Base-by-base conservation (phyloP, 2,113 vertebrate species). In the Paraplagusia blochii region DNA sequence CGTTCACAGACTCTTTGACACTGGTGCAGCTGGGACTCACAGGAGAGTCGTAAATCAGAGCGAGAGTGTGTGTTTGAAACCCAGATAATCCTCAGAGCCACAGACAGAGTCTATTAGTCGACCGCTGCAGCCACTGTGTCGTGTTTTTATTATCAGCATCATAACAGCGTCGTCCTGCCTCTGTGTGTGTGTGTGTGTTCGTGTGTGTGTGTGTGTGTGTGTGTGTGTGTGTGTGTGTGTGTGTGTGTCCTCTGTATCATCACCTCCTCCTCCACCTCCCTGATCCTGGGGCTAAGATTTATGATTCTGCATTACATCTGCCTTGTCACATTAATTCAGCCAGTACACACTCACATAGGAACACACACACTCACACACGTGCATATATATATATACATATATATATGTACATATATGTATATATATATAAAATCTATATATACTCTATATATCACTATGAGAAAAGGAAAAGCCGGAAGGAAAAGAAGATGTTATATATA, bases 281-380 rank as follows among this genome's bases (percentile, higher is more conserved):
- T 78, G 63, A 75, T 76, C 80, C 74, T 1, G 42, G 57, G 87
- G 88, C 87, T 61, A 69, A 83, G 87, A 88, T 91, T 90, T 87
- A 88, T 81, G 75, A 74, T 79, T 76, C 66, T 81, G 71, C 77
- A 80, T 88, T 87, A 88, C 80, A 77, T 85, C 72, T 81, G 83
- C 79, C 82, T 59, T 84, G 82, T 88, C 85, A 82, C 81, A 88
- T 89, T 87, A 87, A 88, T 75, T 85, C 86, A 80, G 59, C 72
- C 80, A 84, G 87, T 86, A 86, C 60, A 73, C 80, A 79, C 51
- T 50, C 66, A 82, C 62, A 80, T 66, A 57, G 70, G 62, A 56
- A 77, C 72, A 73, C 73, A 75, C 10, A 44, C 50, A 36, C 53
- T 49, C 43, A 43, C 35, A 39, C 63, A 57, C 55, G 55, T n/a